Evolutionary conservation across 2,888 invertebrate species (phyloP).

Genomic region (Sisyra nigra): DNA sequence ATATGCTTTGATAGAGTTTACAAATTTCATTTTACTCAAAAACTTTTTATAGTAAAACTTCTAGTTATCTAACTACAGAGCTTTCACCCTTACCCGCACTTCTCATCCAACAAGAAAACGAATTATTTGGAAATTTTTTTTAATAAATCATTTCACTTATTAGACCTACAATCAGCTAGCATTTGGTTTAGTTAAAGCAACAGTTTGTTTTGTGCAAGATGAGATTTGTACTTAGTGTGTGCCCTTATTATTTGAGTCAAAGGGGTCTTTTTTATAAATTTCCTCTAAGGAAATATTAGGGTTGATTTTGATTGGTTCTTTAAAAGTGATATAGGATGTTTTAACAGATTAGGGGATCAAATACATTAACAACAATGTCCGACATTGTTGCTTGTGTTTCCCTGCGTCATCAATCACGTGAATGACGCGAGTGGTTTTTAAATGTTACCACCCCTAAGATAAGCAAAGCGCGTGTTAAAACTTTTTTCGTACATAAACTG

Average conservation of each 20-base stretch:
- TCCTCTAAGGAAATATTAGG: conserved; percentile 7
- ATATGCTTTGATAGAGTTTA: background rate
- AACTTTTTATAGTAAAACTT: background rate
- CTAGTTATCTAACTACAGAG: background rate
- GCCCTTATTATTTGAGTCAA: background rate
- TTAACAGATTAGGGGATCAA: conserved; percentile 16
- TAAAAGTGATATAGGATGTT: conserved; percentile 6
- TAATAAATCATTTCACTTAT: too few species aligned
- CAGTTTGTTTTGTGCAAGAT: too few species aligned
- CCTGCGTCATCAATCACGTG: conserved; percentile 15
- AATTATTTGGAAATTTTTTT: too few species aligned
- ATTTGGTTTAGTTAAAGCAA: too few species aligned
- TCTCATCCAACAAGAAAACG: too few species aligned
- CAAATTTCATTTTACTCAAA: background rate
- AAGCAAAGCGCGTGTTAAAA: too few species aligned
- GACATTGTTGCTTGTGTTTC: conserved; percentile 10
- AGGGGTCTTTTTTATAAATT: conserved; percentile 4
- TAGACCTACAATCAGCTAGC: too few species aligned
- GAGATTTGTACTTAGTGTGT: too few species aligned
- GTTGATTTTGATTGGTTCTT: conserved; percentile 9
- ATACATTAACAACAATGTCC: conserved; percentile 15
- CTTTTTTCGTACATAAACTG: too few species aligned
- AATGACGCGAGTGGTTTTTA: conserved; percentile 16
- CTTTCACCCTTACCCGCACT: background rate
- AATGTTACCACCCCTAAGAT: conserved; percentile 4